Conservation (phyloP, 2,797 vertebrate species). For the Helostoma temminkii region DNA sequence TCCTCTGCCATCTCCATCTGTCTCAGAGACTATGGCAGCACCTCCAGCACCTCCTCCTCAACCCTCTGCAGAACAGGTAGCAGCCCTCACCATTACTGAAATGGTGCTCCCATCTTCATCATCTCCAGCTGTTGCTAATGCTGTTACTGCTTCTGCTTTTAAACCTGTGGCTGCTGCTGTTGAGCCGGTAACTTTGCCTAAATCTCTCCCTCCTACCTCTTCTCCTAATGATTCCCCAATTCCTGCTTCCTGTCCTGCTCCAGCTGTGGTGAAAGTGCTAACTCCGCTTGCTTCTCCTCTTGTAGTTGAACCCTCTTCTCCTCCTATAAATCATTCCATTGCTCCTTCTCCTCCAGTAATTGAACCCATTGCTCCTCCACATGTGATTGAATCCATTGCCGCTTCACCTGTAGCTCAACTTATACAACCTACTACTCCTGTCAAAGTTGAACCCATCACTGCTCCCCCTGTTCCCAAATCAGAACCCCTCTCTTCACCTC, state of each 20-base stretch:
- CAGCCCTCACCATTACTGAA: slow-evolving; percentile 63
- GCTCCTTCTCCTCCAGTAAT: slow-evolving; percentile 44
- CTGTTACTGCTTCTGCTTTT: slow-evolving; percentile 60
- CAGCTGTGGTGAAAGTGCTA: slow-evolving; percentile 43
- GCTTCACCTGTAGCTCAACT: slow-evolving; percentile 53
- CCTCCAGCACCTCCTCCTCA: slow-evolving; percentile 55
- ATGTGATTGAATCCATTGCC: slow-evolving; percentile 52
- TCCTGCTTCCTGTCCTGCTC: slow-evolving; percentile 41
- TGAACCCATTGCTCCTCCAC: slow-evolving; percentile 53
- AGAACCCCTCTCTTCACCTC: slow-evolving; percentile 43
- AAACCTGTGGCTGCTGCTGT: slow-evolving; percentile 52
- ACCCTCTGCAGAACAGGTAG: slow-evolving; percentile 74
- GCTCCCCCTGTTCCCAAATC: slow-evolving; percentile 40
- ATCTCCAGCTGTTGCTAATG: slow-evolving; percentile 38
- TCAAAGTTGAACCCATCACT: slow-evolving; percentile 40
- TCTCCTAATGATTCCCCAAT: slow-evolving; percentile 35
- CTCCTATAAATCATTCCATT: slow-evolving; percentile 51
- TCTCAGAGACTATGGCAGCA: slow-evolving; percentile 55
- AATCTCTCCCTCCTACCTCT: slow-evolving; percentile 32
- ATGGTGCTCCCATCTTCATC: slow-evolving; percentile 58
- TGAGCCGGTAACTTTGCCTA: slow-evolving; percentile 50
- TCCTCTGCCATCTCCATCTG: slow-evolving; percentile 49
- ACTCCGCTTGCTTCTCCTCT: slow-evolving; percentile 45
- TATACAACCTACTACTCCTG: slow-evolving; percentile 40
- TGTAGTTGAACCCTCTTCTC: slow-evolving; percentile 53